Evolutionary conservation across 2,888 invertebrate species (phyloP), one percentile per base, ranked within the genome.

Genomic region (Melinaea marsaeus): DNA sequence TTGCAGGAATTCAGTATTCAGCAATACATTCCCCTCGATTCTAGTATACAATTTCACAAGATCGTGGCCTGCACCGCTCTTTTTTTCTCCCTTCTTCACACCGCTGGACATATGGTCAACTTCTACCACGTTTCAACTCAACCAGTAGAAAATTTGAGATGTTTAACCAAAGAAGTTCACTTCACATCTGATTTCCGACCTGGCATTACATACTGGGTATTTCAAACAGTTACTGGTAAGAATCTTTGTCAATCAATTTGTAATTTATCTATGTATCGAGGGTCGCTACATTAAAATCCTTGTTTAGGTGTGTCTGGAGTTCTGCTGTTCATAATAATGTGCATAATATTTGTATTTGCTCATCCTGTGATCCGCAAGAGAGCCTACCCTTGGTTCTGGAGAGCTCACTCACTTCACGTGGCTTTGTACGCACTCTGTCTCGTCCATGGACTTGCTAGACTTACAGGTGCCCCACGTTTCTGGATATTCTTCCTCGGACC

Each of bases 41-140:
- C 98, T 0, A 97, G 98, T 77, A 98, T 99, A 61, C 98, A 97
- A 78, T 99, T 99, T 83, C 99, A 99, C 85, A 98, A 98, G 88
- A 98, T 99, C 61, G 97, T 97, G 0, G 99, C 98, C 0, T 96
- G 97, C 74, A 98, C 98, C 0, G 98, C 97, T 0, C 88, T 98
- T 0, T 97, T 98, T 87, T 98, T 98, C 86, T 97, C 98, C 0
- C 89, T 98, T 1, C 91, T 98, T 0, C 98, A 99, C 79, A 96
- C 98, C 0, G 95, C 97, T 2, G 98, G 98, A 0, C 99, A 99
- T 77, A 95, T 98, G 80, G 97, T 99, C 45, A 99, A 99, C 86
- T 99, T 99, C 86, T 99, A 99, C 83, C 98, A 99, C 79, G 96
- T 99, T 0, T 98, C 98, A 4, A 98, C 98, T 0, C 99, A 99